Base-by-base conservation (phyloP, 2,113 vertebrate species). In the Gobius niger region DNA sequence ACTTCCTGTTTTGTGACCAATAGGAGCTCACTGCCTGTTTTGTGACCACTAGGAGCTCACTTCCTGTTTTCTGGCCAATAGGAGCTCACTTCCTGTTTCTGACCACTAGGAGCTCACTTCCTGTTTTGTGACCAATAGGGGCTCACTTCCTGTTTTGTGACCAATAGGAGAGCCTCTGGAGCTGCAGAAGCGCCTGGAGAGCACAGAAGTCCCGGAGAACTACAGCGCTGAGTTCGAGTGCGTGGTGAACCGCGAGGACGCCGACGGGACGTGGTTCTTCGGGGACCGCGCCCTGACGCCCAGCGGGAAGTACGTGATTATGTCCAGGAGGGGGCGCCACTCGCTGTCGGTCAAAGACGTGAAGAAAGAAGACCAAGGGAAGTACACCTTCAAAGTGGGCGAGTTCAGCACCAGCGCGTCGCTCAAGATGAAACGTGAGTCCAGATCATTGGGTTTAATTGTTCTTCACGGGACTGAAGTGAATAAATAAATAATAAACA, bases 331-430 rank as follows among this genome's bases (percentile, higher is more conserved):
- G 84, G 98, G 98, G 74, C 93, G 98, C 49, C 95, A 98, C 73
- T 88, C 78, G 70, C 94, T 99, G 60, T 95, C 94, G 7, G 92
- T 99, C 76, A 99, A 95, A 87, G 96, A 99, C 14, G 93, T 99
- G 24, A 95, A 91, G 81, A 99, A 95, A 87, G 96, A 98, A 61
- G 98, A 99, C 81, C 98, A 99, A 82, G 98, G 98, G 77, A 93
- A 96, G 75, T 99, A 98, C 41, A 94, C 92, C 65, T 99, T 96
- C 77, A 92, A 92, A 81, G 91, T 94, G 4, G 94, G 86, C 0
- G 93, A 94, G 16, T 94, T 98, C 83, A 93, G 87, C 85, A 95
- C 96, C 53, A 92, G 78, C 13, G 96, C 96, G 50, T 92, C 88
- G 59, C 90, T 99, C 52, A 99, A 97, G 86, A 99, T 99, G 94